Evolutionary conservation across 2,113 vertebrate species (phyloP).

Genomic region (Nesoenas mayeri): DNA sequence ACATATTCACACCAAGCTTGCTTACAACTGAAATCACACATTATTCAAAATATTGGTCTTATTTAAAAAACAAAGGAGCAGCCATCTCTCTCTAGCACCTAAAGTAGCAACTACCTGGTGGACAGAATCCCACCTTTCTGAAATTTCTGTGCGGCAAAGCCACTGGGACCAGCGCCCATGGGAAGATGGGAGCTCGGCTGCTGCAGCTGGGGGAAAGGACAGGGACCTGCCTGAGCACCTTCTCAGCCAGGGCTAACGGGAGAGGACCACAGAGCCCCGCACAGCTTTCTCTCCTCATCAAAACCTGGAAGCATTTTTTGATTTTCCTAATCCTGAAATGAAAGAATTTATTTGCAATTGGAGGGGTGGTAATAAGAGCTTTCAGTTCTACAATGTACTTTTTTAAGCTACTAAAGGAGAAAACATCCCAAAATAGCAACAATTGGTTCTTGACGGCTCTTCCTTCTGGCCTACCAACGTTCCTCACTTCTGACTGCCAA

Average conservation of each 20-base stretch:
- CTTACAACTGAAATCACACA: not conserved
- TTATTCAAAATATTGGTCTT: not conserved
- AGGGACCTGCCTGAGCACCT: accelerated
- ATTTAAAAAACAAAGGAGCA: not conserved
- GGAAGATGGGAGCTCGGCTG: not conserved
- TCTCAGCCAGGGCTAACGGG: not conserved
- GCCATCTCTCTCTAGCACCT: accelerated
- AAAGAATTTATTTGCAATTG: not conserved
- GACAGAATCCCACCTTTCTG: not conserved
- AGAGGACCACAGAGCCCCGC: not conserved
- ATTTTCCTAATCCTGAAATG: not conserved
- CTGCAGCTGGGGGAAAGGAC: not conserved
- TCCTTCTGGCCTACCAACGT: not conserved
- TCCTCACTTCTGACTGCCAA: not conserved
- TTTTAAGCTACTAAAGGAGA: not conserved
- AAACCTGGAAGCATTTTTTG: not conserved
- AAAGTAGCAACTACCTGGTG: not conserved
- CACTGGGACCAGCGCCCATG: accelerated
- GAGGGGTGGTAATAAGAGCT: not conserved
- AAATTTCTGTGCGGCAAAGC: not conserved
- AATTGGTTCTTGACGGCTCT: not conserved
- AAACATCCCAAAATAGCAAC: not conserved
- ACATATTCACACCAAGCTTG: not conserved
- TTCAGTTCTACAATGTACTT: not conserved
- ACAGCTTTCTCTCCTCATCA: not conserved